Evolutionary conservation across 2,888 invertebrate species (phyloP).

Genomic region (Lithophane ornitopus): DNA sequence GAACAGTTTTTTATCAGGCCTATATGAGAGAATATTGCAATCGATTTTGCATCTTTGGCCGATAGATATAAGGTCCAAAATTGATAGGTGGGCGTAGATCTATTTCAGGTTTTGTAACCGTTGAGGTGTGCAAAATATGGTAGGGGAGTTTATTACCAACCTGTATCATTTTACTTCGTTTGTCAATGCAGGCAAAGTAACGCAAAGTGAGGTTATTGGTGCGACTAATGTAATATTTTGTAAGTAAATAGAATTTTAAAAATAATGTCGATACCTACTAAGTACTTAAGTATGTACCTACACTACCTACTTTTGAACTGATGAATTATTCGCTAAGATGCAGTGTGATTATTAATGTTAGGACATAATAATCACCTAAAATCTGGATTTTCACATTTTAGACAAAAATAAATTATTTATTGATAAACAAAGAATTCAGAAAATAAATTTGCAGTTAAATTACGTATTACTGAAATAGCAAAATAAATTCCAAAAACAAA

Average conservation of each 20-base stretch:
- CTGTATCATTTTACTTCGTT: slow-evolving; percentile 23
- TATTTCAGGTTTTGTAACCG: slow-evolving; percentile 35
- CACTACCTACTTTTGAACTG: not conserved
- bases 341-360: not conserved
- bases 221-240: not conserved
- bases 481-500: not conserved
- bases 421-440: not conserved
- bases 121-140: slow-evolving; percentile 25
- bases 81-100: not conserved
- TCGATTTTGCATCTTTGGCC: fast-evolving
- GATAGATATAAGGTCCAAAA: not conserved
- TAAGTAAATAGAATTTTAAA: not conserved
- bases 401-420: not conserved
- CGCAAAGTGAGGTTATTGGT: not conserved
- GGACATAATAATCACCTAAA: not conserved
- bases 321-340: not conserved
- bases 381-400: too few relatives aligned
- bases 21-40: not conserved
- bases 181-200: not conserved
- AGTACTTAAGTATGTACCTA: too few relatives aligned
- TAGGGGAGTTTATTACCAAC: slow-evolving; percentile 32
- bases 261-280: not conserved
- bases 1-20: not conserved
- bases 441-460: not conserved
- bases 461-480: not conserved